Percentiles rank a stretch among this genome's conserved stretches.
These are phyloP conservation scores for Tupaia tana DNA, from an alignment of 2,113 vertebrate genomes.

Conservation along the genomic window DNA sequence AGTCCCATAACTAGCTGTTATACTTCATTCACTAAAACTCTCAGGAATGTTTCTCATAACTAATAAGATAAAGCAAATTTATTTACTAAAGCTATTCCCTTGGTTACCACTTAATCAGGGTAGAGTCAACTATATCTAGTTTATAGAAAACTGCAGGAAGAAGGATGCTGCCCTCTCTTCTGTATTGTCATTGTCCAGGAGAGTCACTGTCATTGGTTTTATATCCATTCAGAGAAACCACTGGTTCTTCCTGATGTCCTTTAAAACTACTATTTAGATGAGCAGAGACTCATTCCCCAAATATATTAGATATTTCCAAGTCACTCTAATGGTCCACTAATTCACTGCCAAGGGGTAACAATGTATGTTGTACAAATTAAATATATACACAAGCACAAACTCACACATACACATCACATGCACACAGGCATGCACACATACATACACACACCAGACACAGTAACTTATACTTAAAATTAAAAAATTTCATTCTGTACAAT, in stretches of 20 bases:
- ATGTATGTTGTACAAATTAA: background rate
- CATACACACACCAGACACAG: background rate
- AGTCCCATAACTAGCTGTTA: background rate
- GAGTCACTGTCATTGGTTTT: background rate
- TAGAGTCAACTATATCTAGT: background rate
- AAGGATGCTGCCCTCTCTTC: background rate
- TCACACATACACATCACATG: too few relatives aligned
- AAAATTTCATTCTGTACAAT: background rate
- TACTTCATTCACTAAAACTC: background rate
- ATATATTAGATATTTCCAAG: constrained; percentile 1
- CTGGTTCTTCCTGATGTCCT: background rate
- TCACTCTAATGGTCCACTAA: background rate
- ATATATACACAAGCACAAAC: background rate
- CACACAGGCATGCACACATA: background rate
- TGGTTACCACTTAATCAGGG: background rate
- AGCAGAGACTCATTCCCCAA: background rate
- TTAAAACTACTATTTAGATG: background rate
- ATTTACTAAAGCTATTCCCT: background rate
- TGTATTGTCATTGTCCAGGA: background rate
- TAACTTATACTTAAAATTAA: constrained; percentile 10
- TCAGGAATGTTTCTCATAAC: background rate
- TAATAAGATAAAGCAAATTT: background rate
- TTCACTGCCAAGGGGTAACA: background rate
- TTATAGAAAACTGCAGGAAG: background rate
- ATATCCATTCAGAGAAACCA: background rate